phyloP scores from a whole-genome alignment of 2,113 vertebrate species.

The Protobothrops mucrosquamatus region DNA sequence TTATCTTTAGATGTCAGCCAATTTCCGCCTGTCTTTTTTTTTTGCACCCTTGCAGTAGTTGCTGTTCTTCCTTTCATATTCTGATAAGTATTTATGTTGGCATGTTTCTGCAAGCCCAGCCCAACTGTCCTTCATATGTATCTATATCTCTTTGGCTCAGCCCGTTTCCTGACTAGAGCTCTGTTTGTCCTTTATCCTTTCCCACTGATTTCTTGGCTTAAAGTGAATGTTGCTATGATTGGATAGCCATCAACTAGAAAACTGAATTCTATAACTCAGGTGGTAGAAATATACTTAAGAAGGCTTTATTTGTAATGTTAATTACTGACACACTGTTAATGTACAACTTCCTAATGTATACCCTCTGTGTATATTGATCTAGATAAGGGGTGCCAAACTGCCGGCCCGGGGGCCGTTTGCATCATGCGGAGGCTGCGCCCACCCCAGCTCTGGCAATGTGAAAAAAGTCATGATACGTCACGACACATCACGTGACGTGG shows the following conservation, averaged over 20 bases:
- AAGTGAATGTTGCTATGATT: background rate
- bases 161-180: background rate
- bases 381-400: no score
- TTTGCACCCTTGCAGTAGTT: background rate
- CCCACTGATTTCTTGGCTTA: constrained; percentile 9
- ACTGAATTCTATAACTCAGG: background rate
- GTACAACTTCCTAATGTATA: background rate
- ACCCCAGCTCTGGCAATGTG: no score
- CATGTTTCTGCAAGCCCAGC: background rate
- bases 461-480: no score
- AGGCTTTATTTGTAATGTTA: background rate
- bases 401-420: no score
- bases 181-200: background rate
- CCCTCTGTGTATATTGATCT: background rate
- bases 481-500: no score
- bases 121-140: background rate
- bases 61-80: background rate
- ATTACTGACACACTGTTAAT: background rate
- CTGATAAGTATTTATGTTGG: background rate
- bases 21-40: background rate
- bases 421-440: no score
- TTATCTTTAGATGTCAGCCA: background rate
- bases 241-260: background rate
- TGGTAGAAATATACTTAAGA: background rate
- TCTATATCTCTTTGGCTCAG: background rate